Conservation (phyloP, 2,888 invertebrate genomes). For the Psylliodes chrysocephalus region DNA sequence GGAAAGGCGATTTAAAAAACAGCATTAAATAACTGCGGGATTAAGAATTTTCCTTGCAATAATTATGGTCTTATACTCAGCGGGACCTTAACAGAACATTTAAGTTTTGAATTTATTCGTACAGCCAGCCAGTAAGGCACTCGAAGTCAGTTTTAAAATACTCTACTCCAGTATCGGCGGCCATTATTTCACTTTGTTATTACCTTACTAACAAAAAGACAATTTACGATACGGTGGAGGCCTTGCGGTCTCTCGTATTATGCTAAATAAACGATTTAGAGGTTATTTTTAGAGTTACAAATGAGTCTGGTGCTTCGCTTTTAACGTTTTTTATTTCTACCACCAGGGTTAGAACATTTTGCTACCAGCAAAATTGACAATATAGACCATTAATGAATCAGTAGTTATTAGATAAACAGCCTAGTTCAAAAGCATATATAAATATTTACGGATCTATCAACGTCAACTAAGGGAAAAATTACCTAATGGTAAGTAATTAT, state of each 20-base stretch:
- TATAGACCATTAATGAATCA: too few relatives aligned
- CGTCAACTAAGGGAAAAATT: too few relatives aligned
- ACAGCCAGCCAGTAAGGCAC: slow-evolving; percentile 43
- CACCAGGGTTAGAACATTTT: too few relatives aligned
- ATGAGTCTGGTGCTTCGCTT: too few relatives aligned
- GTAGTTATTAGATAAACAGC: too few relatives aligned
- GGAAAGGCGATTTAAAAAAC: slow-evolving; percentile 1
- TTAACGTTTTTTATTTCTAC: too few relatives aligned
- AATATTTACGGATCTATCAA: too few relatives aligned
- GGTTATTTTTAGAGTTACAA: background rate
- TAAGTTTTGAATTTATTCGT: slow-evolving; percentile 42
- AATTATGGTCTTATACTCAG: slow-evolving; percentile 39
- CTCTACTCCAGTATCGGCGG: slow-evolving; percentile 46
- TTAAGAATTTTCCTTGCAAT: slow-evolving; percentile 34
- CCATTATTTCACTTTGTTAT: slow-evolving; percentile 48
- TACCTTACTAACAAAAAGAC: slow-evolving; percentile 41
- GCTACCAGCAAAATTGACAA: too few relatives aligned
- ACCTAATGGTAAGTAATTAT: too few relatives aligned
- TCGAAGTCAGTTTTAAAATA: slow-evolving; percentile 42
- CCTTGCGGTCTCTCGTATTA: background rate
- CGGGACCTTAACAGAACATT: slow-evolving; percentile 31
- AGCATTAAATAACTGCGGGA: slow-evolving; percentile 37
- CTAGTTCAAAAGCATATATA: too few relatives aligned
- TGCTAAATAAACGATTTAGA: background rate
- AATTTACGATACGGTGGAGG: slow-evolving; percentile 13